Conservation (phyloP, 92 coral and sea anemone species). For the Zoanthus gigantus region DNA sequence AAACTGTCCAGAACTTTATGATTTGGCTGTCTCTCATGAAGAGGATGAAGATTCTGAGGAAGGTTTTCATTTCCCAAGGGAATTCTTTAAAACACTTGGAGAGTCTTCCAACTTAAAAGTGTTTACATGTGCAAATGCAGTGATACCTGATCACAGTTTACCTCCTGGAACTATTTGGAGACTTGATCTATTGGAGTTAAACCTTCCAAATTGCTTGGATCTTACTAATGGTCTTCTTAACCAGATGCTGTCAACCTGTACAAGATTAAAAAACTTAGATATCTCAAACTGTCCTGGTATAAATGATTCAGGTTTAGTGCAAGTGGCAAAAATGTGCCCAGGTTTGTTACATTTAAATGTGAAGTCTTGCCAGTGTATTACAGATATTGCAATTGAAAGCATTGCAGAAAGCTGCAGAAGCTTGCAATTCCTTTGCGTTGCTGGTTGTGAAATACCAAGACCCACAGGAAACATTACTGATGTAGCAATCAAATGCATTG, state of each 20-base stretch:
- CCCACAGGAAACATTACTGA: conserved; percentile 85
- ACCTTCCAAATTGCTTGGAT: conserved; percentile 68
- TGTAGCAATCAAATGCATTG: conserved; percentile 79
- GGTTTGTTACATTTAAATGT: conserved; percentile 68
- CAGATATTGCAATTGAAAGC: conserved; percentile 78
- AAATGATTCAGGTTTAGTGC: conserved; percentile 71
- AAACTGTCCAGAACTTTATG: conserved; percentile 56
- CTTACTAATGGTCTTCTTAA: conserved; percentile 55
- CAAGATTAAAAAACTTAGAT: conserved; percentile 60
- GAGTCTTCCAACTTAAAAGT: conserved; percentile 48
- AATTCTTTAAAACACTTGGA: conserved; percentile 41
- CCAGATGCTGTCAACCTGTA: conserved; percentile 49
- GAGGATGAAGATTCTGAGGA: conserved; percentile 60
- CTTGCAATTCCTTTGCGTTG: conserved; percentile 74
- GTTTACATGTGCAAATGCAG: conserved; percentile 64
- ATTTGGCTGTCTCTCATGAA: conserved; percentile 58
- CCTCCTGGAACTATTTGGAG: background rate
- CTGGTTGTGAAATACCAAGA: conserved; percentile 82
- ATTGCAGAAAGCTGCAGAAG: conserved; percentile 71
- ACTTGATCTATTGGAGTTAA: conserved; percentile 46
- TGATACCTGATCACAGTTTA: conserved; percentile 52
- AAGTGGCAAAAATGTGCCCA: conserved; percentile 75
- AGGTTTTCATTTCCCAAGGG: conserved; percentile 53
- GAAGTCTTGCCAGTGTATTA: conserved; percentile 78
- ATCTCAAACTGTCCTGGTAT: conserved; percentile 82